Conservation (phyloP, 2,797 vertebrate species). For the Luscinia megarhynchos region DNA sequence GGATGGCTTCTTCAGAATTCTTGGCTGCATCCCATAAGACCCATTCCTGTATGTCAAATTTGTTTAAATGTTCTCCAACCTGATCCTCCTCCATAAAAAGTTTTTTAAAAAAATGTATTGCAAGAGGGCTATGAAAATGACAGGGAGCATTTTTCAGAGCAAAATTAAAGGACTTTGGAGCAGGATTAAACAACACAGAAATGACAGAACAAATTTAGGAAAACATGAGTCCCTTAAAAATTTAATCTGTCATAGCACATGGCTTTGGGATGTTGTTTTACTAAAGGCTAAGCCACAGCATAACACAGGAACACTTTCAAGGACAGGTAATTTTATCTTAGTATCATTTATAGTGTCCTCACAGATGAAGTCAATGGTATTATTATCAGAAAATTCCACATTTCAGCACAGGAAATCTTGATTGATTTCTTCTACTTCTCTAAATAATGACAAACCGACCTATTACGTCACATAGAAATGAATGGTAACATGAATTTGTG, state of each 20-base stretch:
- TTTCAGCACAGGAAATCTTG: background rate
- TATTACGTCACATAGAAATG: background rate
- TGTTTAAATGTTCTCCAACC: background rate
- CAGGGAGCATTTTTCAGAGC: background rate
- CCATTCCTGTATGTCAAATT: background rate
- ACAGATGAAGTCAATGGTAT: background rate
- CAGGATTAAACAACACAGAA: background rate
- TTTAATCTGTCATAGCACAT: background rate
- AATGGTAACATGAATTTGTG: background rate
- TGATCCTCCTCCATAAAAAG: background rate
- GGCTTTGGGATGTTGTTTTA: background rate
- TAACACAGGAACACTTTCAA: background rate
- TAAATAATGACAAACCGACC: background rate
- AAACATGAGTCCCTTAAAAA: background rate
- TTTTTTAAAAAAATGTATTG: background rate
- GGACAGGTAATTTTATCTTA: background rate
- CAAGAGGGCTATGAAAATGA: background rate
- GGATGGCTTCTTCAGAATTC: background rate
- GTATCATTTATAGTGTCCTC: background rate
- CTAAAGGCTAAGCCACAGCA: background rate
- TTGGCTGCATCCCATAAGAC: background rate
- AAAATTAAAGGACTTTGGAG: background rate
- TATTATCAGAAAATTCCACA: background rate
- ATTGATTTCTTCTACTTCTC: background rate
- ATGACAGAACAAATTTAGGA: background rate